Evolutionary conservation across 1,140 invertebrate genomes (phyloP), one percentile per base, ranked within the genome.

Genomic region (Araneus ventricosus): DNA sequence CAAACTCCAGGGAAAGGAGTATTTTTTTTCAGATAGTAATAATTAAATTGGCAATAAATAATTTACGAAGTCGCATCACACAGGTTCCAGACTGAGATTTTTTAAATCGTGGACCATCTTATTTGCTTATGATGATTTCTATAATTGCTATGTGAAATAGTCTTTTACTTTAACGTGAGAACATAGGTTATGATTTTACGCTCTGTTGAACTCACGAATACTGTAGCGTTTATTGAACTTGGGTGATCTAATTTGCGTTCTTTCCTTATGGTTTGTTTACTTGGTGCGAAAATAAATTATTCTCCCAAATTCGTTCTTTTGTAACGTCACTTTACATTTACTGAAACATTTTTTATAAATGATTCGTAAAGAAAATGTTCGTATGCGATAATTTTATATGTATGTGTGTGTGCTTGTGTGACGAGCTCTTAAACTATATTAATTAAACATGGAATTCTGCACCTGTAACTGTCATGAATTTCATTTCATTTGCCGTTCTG

Each of bases 151-250:
- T 27, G 8, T 67, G n/a, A 75, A 20, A 30, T 34, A 75, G 27
- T 34, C 70, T 22, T 75, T 5, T 34, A 34, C 27, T 75, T 75
- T 75, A 75, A 75, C 17, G 30, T 34, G 14, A 34, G 70, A 75
- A 75, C 30, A 34, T 37, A 37, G 30, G 70, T 34, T 75, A 37
- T 30, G 70, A 37, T 75, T 75, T 37, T 75, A 75, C 70, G 70
- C 70, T 30, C 70, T 75, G 70, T 20, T 75, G 70, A 75, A 75
- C 70, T 75, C 70, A 75, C 70, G 70, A 75, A 75, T 75, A 30
- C 30, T 37, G 27, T 34, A 75, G 34, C 70, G 70, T 75, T 75
- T 75, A 34, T 75, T 75, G 70, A 75, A 75, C 70, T 75, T 75
- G 70, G 14, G 70, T 75, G 70, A 75, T 75, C 70, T 37, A 75